phyloP scores from a whole-genome alignment of 2,797 vertebrate genomes.

The Hyperoplus immaculatus region DNA sequence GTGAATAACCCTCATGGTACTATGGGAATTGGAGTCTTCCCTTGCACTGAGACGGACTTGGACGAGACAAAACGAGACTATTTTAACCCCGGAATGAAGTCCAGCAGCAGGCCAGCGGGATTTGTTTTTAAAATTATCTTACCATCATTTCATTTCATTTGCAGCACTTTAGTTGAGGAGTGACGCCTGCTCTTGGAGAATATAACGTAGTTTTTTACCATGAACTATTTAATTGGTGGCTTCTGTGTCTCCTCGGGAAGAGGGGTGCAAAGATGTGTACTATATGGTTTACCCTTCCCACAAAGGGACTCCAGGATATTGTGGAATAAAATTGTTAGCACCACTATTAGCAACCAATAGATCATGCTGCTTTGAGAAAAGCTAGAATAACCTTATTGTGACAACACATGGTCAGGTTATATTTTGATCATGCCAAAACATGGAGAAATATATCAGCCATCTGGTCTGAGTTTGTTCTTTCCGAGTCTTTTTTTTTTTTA shows the following conservation, averaged over 20 bases:
- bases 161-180: constrained; percentile 87
- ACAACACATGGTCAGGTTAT: constrained; percentile 63
- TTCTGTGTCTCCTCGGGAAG: constrained; percentile 75
- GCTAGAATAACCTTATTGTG: constrained; percentile 55
- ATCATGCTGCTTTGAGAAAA: constrained; percentile 67
- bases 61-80: constrained; percentile 78
- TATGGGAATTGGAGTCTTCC: constrained; percentile 86
- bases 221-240: constrained; percentile 76
- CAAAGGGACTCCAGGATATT: constrained; percentile 60
- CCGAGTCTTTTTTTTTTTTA: not conserved
- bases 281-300: constrained; percentile 53
- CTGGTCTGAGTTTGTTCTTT: constrained; percentile 26
- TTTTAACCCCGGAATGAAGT: constrained; percentile 74
- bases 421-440: constrained; percentile 73
- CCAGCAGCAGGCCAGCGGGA: constrained; percentile 76
- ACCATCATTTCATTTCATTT: constrained; percentile 80
- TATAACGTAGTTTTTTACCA: constrained; percentile 60
- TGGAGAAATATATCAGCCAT: constrained; percentile 39
- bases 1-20: constrained; percentile 77
- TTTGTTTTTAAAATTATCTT: constrained; percentile 68
- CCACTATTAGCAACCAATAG: constrained; percentile 72
- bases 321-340: constrained; percentile 73
- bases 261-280: constrained; percentile 55
- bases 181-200: constrained; percentile 72
- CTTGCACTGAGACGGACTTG: constrained; percentile 85